These are phyloP conservation scores for Coregonus ussuriensis DNA, from an alignment of 2,797 vertebrate species.

Conservation along the genomic window DNA sequence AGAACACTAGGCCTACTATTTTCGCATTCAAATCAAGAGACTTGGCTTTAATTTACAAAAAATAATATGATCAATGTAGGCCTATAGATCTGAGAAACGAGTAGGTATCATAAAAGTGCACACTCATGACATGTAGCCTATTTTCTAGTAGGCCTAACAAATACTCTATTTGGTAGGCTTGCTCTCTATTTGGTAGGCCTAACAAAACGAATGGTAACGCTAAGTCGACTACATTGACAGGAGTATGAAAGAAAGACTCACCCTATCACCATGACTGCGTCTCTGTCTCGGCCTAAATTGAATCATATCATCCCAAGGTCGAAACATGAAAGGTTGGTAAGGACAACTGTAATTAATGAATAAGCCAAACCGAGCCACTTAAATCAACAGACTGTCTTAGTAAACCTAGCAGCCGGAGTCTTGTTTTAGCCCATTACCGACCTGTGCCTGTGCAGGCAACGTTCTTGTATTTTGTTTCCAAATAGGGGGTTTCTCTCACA, in stretches of 20 bases:
- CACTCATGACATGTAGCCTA: neutral
- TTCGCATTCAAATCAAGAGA: neutral
- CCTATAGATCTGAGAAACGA: neutral
- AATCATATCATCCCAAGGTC: neutral
- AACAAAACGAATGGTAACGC: neutral
- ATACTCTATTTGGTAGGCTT: neutral
- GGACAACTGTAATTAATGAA: neutral
- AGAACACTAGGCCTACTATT: neutral
- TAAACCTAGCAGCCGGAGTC: neutral
- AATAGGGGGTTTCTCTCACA: neutral
- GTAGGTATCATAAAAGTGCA: neutral
- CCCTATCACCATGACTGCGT: neutral
- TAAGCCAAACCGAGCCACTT: neutral
- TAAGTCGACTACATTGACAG: neutral
- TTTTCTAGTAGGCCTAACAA: neutral
- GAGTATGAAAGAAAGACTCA: neutral
- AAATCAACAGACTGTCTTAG: neutral
- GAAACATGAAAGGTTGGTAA: neutral
- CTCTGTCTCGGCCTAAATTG: neutral
- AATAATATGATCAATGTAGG: neutral
- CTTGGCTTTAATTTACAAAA: neutral
- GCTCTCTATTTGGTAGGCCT: neutral
- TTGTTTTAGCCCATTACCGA: neutral
- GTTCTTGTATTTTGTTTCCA: neutral
- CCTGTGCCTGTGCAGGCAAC: neutral